phyloP scores from a whole-genome alignment of 2,888 invertebrate genomes.

The Acanthosepion esculentum region DNA sequence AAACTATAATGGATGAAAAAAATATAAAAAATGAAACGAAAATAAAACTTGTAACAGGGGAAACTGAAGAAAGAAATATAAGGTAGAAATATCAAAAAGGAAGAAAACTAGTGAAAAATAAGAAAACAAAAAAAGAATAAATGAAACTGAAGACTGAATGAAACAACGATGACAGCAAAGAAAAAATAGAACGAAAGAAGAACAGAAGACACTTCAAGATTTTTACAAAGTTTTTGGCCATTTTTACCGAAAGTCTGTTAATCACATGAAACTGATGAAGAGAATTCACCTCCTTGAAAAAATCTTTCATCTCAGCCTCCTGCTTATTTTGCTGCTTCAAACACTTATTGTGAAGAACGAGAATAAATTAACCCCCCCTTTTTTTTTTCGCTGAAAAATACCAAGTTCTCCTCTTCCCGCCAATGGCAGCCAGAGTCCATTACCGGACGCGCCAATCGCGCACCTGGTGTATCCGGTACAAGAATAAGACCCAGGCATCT shows the following conservation, averaged over 20 bases:
- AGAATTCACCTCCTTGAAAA: neutral
- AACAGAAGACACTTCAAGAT: neutral
- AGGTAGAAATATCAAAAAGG: no score
- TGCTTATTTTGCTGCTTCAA: neutral
- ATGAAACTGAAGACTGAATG: no score
- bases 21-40: no score
- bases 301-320: neutral
- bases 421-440: neutral
- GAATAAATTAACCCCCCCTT: neutral
- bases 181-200: no score
- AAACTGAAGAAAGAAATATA: no score
- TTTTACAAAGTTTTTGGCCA: neutral
- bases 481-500: neutral
- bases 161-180: no score
- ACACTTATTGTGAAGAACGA: neutral
- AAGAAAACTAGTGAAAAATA: no score
- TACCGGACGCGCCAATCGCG: constrained; percentile 1
- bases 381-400: neutral
- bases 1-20: no score
- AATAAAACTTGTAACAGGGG: no score
- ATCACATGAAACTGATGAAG: neutral
- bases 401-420: neutral
- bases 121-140: no score
- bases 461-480: constrained; percentile 12
- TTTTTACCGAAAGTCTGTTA: neutral